Evolutionary conservation across 2,888 invertebrate species (phyloP), one percentile per base, ranked within the genome.

Genomic region (Lissocephala sabroskyi): DNA sequence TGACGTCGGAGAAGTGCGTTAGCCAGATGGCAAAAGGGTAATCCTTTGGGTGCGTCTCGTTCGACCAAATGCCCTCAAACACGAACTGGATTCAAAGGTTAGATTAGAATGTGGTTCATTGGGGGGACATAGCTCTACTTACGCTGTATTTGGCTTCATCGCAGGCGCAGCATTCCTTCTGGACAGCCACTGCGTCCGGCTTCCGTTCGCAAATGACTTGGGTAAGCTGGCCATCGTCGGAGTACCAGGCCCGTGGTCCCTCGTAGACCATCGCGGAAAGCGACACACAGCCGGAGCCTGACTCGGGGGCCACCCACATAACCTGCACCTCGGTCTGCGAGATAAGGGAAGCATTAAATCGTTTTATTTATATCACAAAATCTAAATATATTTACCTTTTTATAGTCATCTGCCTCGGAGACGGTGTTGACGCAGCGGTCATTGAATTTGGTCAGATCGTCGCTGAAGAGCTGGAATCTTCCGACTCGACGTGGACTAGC

Each of bases 1-100:
- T 94, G 10, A 99, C 90, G 84, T 98, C 98, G 1, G 97, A 97
- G 87, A 98, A 99, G 85, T 98, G 97, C 0, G 97, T 95, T 55
- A 96, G 85, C 92, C 95, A 96, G 56, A 93, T 86, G 32, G 95
- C 93, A 78, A 89, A 89, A 0, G 98, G 98, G 85, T 95, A 99
- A 85, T 98, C 93, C 85, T 94, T 97, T 0, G 98, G 98, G 84
- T 99, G 98, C 0, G 97, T 97, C 78, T 92, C 90, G 64, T 93
- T 89, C 0, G 97, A 97, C 98, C 98, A 99, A 45, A 96, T 88
- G 0, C 98, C 98, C 85, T 97, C 92, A 81, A 93, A 98, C 82
- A 88, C 89, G 82, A 93, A 86, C 93, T 93, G 65, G 1, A 10
- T 37, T 10, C 5, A 23, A 37, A 29, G 5, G 17, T 30, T 3